Conservation (phyloP, 2,797 vertebrate genomes). For the Chelidonichthys spinosus region DNA sequence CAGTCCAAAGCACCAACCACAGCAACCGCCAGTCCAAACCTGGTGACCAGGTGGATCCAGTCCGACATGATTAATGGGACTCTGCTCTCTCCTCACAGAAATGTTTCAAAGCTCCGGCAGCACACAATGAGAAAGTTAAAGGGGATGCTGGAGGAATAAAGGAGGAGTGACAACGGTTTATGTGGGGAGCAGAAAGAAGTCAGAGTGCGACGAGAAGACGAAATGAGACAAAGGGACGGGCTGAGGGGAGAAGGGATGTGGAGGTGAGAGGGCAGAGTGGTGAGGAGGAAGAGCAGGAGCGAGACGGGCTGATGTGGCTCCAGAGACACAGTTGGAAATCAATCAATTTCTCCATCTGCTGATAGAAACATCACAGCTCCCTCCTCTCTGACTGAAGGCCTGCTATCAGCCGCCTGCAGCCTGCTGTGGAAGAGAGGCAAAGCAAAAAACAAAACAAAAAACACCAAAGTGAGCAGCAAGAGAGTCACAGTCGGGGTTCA, state of each 20-base stretch:
- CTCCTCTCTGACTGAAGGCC: conserved; percentile 41
- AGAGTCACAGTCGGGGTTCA: conserved; percentile 26
- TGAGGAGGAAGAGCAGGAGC: conserved; percentile 18
- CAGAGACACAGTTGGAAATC: conserved; percentile 37
- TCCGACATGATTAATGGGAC: conserved; percentile 23
- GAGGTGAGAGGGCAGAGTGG: conserved; percentile 27
- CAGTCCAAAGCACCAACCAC: background rate
- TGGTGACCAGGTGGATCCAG: background rate
- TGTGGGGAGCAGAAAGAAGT: conserved; percentile 2
- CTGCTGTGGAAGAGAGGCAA: background rate
- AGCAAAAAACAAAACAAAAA: background rate
- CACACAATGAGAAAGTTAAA: background rate
- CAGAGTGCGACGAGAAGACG: background rate
- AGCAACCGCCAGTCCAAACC: background rate
- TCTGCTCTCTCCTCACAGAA: background rate
- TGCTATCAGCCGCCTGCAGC: conserved; percentile 62
- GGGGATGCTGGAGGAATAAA: background rate
- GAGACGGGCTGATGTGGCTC: conserved; percentile 18
- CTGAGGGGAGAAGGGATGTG: conserved; percentile 19
- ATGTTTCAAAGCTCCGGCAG: background rate
- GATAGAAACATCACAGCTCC: conserved; percentile 60
- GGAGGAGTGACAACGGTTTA: background rate
- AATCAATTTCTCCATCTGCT: conserved; percentile 29
- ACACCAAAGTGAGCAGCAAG: conserved; percentile 4
- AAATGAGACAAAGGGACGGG: conserved; percentile 17